A percentile compares a stretch with the other conserved stretches of the same genome.
Evolutionary conservation across 23 tunicate genomes (phyloP).

Genomic region (Styela plicata): DNA sequence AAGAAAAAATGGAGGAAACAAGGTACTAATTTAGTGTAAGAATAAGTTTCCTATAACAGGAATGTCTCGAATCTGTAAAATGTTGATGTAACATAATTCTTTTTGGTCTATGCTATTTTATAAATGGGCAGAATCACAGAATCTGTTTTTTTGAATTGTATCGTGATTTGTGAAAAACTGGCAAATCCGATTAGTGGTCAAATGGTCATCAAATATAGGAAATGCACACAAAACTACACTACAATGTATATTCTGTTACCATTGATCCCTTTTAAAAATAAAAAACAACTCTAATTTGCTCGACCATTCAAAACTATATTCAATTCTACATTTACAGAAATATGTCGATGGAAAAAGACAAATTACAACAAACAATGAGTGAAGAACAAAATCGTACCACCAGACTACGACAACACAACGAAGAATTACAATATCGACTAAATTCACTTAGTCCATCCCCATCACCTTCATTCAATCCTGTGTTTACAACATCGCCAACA

Average conservation of each 20-base stretch:
- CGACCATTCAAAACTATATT: not conserved
- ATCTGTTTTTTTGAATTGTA: too few relatives aligned
- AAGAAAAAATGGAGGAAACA: slow-evolving; percentile 47
- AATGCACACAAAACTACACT: too few relatives aligned
- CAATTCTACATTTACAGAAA: not conserved
- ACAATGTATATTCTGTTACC: too few relatives aligned
- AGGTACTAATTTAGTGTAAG: too few relatives aligned
- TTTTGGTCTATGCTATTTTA: too few relatives aligned
- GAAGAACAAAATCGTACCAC: slow-evolving; percentile 44
- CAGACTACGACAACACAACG: slow-evolving; percentile 59
- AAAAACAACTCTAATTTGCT: not conserved
- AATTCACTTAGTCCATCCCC: slow-evolving; percentile 58
- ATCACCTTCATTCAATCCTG: slow-evolving; percentile 72
- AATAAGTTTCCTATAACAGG: too few relatives aligned
- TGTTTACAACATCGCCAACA: slow-evolving; percentile 70
- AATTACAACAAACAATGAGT: slow-evolving; percentile 27
- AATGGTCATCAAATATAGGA: too few relatives aligned
- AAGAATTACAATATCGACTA: slow-evolving; percentile 73
- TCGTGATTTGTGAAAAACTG: too few relatives aligned
- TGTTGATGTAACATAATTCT: too few relatives aligned
- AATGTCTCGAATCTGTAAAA: too few relatives aligned
- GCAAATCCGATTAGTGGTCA: too few relatives aligned
- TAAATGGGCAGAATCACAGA: too few relatives aligned
- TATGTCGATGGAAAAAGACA: slow-evolving; percentile 4
- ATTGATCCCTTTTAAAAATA: not conserved